These are phyloP conservation scores for Dromas ardeola DNA, from an alignment of 2,113 vertebrate species.

Conservation along the genomic window DNA sequence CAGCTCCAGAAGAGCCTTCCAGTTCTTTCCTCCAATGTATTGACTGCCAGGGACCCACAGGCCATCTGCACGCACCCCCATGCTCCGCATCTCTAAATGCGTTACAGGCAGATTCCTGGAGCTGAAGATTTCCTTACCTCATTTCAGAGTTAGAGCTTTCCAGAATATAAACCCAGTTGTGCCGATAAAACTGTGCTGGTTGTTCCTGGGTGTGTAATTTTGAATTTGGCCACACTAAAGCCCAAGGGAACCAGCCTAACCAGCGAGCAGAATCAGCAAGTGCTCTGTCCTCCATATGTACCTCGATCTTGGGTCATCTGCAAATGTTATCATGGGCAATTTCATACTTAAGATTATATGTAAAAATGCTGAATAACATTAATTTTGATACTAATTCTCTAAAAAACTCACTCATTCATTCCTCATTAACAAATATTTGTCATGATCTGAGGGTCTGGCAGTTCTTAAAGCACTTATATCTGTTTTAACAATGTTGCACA, in stretches of 20 bases:
- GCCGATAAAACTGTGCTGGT: background rate
- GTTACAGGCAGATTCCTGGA: background rate
- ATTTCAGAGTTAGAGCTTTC: background rate
- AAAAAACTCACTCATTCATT: background rate
- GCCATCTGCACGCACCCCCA: too few species aligned
- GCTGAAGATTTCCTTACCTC: background rate
- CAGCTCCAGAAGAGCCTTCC: background rate
- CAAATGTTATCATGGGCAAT: background rate
- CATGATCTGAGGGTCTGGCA: background rate
- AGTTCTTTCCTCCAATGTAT: background rate
- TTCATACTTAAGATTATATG: background rate
- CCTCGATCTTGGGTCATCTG: background rate
- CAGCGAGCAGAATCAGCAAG: background rate
- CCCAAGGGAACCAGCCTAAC: background rate
- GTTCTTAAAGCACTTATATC: background rate
- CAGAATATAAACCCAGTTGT: background rate
- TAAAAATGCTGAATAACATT: background rate
- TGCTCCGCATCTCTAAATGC: background rate
- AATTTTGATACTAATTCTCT: background rate
- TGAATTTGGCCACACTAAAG: background rate
- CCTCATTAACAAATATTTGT: background rate
- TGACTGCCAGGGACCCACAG: background rate
- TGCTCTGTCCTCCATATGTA: fast-evolving
- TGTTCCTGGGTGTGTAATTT: background rate
- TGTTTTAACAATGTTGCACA: background rate